Evolutionary conservation across 2,113 vertebrate species (phyloP), one percentile per base, ranked within the genome.

Genomic region (Tor tambroides): DNA sequence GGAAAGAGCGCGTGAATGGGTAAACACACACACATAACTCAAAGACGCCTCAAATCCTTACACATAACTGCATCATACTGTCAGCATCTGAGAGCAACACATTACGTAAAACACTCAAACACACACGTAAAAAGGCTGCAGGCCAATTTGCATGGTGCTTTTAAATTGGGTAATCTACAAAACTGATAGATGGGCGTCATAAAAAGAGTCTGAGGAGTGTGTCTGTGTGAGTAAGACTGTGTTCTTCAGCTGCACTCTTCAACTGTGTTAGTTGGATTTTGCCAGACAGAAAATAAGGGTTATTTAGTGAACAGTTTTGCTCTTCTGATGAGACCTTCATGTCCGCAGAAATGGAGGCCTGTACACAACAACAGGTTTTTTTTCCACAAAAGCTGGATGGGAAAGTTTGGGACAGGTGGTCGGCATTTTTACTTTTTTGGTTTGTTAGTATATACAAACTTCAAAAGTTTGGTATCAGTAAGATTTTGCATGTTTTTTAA

Each of bases 271-370:
- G 61, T 95, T 94, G 95, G 96, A 97, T 97, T 97, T 96, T 96
- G 97, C 97, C 96, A 97, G 97, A 97, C 96, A 97, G 96, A 97
- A 98, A 98, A 98, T 98, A 97, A 97, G 96, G 97, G 97, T 98
- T 97, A 98, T 97, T 97, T 96, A 96, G 95, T 98, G 97, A 98
- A 98, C 98, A 96, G 95, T 95, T 96, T 96, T 97, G 97, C 98
- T 97, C 96, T 98, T 98, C 96, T 95, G 95, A 95, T 98, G 96
- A 98, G 97, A 97, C 97, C 97, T 97, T 98, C 98, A 96, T 98
- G 98, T 97, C 96, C 97, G 96, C 93, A 96, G 95, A 97, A 96
- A 96, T 96, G 96, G 96, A 97, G 96, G 96, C 94, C 96, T 95
- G 94, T 94, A 96, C 94, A 71, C 90, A 96, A 94, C 95, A 95